Evolutionary conservation across 92 coral and sea anemone species (phyloP).

Genomic region (Porites lobata): DNA sequence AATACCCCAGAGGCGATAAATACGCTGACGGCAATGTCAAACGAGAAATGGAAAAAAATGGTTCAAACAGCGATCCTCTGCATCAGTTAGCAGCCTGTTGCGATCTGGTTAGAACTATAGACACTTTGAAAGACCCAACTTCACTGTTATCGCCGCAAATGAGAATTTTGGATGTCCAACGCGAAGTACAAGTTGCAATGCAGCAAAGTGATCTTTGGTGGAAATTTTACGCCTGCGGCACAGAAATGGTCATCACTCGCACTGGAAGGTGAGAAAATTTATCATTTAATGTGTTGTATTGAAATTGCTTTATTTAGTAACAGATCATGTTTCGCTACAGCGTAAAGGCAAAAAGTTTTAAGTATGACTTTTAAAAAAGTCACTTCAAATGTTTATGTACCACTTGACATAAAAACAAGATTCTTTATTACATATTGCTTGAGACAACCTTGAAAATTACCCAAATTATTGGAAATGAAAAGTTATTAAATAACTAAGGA

Average conservation of each 20-base stretch:
- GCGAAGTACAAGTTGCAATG: slow-evolving; percentile 88
- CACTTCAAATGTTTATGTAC: slow-evolving; percentile 10
- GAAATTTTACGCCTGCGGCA: slow-evolving; percentile 92
- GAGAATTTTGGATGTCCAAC: slow-evolving; percentile 55
- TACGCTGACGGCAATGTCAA: slow-evolving; percentile 27
- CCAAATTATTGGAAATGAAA: slow-evolving; percentile 58
- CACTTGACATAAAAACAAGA: slow-evolving; percentile 22
- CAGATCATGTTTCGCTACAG: not conserved
- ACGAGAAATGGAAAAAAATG: slow-evolving; percentile 19
- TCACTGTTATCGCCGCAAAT: slow-evolving; percentile 39
- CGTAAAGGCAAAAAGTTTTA: not conserved
- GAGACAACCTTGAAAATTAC: slow-evolving; percentile 31
- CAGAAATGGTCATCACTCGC: slow-evolving; percentile 91
- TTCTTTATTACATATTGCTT: slow-evolving; percentile 24
- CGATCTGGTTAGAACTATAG: slow-evolving; percentile 70
- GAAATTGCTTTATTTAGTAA: not conserved
- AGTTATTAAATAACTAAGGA: slow-evolving; percentile 46
- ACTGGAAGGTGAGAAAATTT: slow-evolving; percentile 82
- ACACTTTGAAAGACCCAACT: slow-evolving; percentile 41
- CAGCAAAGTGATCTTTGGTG: slow-evolving; percentile 93
- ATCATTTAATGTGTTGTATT: not conserved
- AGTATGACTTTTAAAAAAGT: slow-evolving; percentile 30
- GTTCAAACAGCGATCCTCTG: slow-evolving; percentile 41
- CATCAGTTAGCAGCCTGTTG: slow-evolving; percentile 81
- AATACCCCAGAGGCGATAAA: slow-evolving; percentile 17